Evolutionary conservation across 2,797 vertebrate genomes (phyloP), one percentile per base, ranked within the genome.

Genomic region (Linurgus olivaceus): DNA sequence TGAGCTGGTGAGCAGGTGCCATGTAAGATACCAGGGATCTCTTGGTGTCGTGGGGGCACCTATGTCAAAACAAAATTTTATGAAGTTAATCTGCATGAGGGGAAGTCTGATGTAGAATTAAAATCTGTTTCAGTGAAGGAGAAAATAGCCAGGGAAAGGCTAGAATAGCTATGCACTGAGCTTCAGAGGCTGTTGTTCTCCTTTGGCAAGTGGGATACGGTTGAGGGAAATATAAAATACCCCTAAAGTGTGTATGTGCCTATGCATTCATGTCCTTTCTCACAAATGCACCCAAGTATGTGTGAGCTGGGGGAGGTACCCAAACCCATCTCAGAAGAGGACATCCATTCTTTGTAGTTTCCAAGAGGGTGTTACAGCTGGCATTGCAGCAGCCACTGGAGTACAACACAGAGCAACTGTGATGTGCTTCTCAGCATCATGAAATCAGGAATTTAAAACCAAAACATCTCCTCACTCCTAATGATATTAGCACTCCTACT

Each of bases 271-370:
- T 5, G 0, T 48, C 23, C 68, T 38, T 80, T 66, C 51, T 68
- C 35, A 52, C 42, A n/a, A 0, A 0, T 52, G 44, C 72, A 62
- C 17, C 31, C 54, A 42, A 31, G 29, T 1, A 2, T 7, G 28
- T 29, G 40, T 66, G 74, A 75, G 23, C 4, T 66, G 44, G 26
- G 33, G n/a, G 57, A 48, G 55, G 37, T 31, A 59, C 26, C 21
- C 6, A 4, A 54, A 47, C 13, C 15, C 73, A 37, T 23, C 61
- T 80, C 79, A 33, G 67, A 58, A 25, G 13, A 86, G 51, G 31
- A 55, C 23, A 20, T 40, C n/a, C 13, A 9, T 59, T 55, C 55
- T 44, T 65, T 52, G 21, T 10, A 10, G 33, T 58, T 86, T 86
- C 70, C 11, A 17, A 38, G 29, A 44, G n/a, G 29, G 14, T 16